A percentile compares a stretch with the other conserved stretches of the same genome.
Conservation (phyloP, 2,888 invertebrate genomes). For the Ischnura elegans region DNA sequence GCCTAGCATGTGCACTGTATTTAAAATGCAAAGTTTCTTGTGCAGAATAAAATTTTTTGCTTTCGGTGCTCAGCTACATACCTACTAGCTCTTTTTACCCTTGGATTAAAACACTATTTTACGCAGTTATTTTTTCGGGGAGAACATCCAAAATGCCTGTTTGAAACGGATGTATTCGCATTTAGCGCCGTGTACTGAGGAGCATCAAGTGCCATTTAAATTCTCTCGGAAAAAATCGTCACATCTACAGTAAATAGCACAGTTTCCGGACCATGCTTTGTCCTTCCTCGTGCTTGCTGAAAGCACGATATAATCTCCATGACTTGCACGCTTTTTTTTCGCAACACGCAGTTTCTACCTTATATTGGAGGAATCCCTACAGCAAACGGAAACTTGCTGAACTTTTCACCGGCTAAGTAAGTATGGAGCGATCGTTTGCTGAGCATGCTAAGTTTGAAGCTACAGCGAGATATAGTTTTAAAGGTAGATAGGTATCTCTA, state of each 20-base stretch:
- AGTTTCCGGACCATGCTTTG: no score
- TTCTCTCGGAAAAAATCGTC: background rate
- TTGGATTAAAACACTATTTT: background rate
- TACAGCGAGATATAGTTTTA: no score
- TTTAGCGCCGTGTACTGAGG: background rate
- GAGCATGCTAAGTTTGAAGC: no score
- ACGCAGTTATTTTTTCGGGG: background rate
- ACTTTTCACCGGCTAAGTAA: no score
- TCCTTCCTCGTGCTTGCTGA: no score
- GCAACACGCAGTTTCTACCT: background rate
- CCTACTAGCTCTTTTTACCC: background rate
- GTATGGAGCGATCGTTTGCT: no score
- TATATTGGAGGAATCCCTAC: background rate
- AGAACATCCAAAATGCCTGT: background rate
- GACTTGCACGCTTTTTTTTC: background rate
- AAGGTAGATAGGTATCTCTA: no score
- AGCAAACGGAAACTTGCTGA: no score
- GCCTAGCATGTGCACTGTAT: background rate
- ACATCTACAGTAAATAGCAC: no score
- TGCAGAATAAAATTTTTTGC: background rate
- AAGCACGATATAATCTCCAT: no score
- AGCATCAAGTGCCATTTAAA: background rate
- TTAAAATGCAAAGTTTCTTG: background rate
- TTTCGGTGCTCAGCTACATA: background rate
- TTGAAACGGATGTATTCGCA: background rate